Percentiles rank a stretch among this genome's conserved stretches.
Conservation (phyloP, 2,888 invertebrate genomes). For the Protophormia terraenovae region DNA sequence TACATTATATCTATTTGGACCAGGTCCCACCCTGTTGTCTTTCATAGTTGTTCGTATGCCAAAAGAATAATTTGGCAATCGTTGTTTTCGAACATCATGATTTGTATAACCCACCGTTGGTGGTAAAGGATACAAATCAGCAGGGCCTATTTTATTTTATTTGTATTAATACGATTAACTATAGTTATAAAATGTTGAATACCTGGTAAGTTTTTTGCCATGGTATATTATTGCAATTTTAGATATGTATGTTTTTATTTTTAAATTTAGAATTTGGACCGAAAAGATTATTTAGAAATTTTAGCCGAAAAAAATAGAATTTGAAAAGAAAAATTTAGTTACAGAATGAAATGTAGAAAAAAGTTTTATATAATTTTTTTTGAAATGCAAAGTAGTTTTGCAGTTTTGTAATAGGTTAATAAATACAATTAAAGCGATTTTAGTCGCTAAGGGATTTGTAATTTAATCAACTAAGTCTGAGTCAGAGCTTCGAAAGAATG, state of each 20-base stretch:
- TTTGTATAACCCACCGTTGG: slow-evolving; percentile 83
- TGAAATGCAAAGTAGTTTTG: not conserved
- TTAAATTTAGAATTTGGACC: slow-evolving; percentile 72
- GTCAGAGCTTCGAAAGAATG: too few species aligned
- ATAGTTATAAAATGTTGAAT: not conserved
- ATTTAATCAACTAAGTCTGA: too few species aligned
- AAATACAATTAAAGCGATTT: too few species aligned
- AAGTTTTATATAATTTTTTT: not conserved
- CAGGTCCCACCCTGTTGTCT: slow-evolving; percentile 74
- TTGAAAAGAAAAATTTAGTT: slow-evolving; percentile 24
- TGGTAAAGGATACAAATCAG: slow-evolving; percentile 84
- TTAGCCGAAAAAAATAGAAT: slow-evolving; percentile 48
- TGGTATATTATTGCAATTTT: slow-evolving; percentile 73
- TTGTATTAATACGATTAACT: not conserved
- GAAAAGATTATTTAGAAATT: slow-evolving; percentile 55
- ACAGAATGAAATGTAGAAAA: slow-evolving; percentile 24
- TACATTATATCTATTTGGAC: slow-evolving; percentile 76
- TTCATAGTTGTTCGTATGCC: slow-evolving; percentile 71
- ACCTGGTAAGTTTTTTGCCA: slow-evolving; percentile 52
- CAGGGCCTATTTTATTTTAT: slow-evolving; percentile 82
- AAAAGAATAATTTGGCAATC: slow-evolving; percentile 81
- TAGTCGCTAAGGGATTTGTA: too few species aligned
- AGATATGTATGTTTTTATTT: slow-evolving; percentile 69
- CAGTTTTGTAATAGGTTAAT: too few species aligned
- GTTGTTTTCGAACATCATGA: slow-evolving; percentile 83